phyloP scores from a whole-genome alignment of 1,140 invertebrate species.

The Drosophila lini region DNA sequence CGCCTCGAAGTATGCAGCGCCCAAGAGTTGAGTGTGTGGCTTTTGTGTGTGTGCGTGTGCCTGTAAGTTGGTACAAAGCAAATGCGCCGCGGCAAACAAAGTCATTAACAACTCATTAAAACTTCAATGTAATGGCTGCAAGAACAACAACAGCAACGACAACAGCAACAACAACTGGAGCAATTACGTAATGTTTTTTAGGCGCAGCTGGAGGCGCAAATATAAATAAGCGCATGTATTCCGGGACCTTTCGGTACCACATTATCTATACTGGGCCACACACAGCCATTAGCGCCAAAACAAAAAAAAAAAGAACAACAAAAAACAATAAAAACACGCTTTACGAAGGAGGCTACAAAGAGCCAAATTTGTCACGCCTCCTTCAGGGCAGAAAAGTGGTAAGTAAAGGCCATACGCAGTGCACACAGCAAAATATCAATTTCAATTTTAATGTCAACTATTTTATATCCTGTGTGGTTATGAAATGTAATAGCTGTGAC shows the following conservation, averaged over 20 bases:
- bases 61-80: slow-evolving; percentile 25
- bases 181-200: slow-evolving; percentile 55
- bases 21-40: slow-evolving; percentile 31
- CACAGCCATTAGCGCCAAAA: slow-evolving; percentile 29
- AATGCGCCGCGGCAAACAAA: slow-evolving; percentile 43
- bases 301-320: not conserved
- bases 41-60: not conserved
- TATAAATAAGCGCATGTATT: slow-evolving; percentile 40
- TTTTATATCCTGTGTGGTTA: not conserved
- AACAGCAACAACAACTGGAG: slow-evolving; percentile 14
- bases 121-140: slow-evolving; percentile 54
- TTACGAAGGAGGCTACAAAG: not conserved
- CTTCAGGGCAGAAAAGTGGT: slow-evolving; percentile 11
- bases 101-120: slow-evolving; percentile 67
- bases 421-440: slow-evolving; percentile 14
- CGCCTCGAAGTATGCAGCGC: slow-evolving; percentile 43
- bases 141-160: slow-evolving; percentile 15
- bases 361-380: slow-evolving; percentile 24
- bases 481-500: slow-evolving; percentile 8
- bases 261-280: slow-evolving; percentile 40
- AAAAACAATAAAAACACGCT: slow-evolving; percentile 8
- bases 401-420: not conserved
- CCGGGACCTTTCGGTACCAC: slow-evolving; percentile 18
- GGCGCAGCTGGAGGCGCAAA: slow-evolving; percentile 38
- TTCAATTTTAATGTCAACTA: slow-evolving; percentile 20